phyloP scores from a whole-genome alignment of 1,140 invertebrate genomes.

The Oncopodura yosiiana region DNA sequence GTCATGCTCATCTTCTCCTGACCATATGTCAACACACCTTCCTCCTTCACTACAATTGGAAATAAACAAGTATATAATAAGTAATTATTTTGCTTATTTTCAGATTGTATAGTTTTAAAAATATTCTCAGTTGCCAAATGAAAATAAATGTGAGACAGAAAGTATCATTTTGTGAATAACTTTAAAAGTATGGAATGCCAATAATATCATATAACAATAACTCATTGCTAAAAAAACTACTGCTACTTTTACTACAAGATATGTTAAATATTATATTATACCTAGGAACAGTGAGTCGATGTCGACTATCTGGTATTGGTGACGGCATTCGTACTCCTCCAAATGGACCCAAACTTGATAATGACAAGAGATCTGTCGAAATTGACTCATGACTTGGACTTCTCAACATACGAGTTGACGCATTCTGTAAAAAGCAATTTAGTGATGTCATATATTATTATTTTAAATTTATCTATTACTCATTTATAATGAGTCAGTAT shows the following conservation, averaged over 20 bases:
- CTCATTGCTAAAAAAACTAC: too few species aligned
- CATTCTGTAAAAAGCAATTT: conserved; percentile 25
- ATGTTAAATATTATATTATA: too few species aligned
- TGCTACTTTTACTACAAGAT: too few species aligned
- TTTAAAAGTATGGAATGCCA: too few species aligned
- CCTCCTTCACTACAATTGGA: conserved; percentile 35
- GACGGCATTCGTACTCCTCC: conserved; percentile 57
- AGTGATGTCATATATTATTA: background rate
- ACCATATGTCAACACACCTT: conserved; percentile 26
- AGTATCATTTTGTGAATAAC: too few species aligned
- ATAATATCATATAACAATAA: too few species aligned
- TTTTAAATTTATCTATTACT: background rate
- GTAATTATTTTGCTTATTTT: too few species aligned
- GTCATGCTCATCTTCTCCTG: conserved; percentile 60
- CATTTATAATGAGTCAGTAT: background rate
- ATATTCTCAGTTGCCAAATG: too few species aligned
- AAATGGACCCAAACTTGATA: conserved; percentile 61
- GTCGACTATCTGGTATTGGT: conserved; percentile 46
- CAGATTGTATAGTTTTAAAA: too few species aligned
- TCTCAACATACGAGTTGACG: conserved; percentile 48
- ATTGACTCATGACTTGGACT: conserved; percentile 73
- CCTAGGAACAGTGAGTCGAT: conserved; percentile 38
- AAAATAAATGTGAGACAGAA: too few species aligned
- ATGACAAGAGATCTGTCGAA: conserved; percentile 67
- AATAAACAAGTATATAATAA: too few species aligned